Conservation (phyloP, 2,113 vertebrate genomes). For the Psittacula cyanocephala region DNA sequence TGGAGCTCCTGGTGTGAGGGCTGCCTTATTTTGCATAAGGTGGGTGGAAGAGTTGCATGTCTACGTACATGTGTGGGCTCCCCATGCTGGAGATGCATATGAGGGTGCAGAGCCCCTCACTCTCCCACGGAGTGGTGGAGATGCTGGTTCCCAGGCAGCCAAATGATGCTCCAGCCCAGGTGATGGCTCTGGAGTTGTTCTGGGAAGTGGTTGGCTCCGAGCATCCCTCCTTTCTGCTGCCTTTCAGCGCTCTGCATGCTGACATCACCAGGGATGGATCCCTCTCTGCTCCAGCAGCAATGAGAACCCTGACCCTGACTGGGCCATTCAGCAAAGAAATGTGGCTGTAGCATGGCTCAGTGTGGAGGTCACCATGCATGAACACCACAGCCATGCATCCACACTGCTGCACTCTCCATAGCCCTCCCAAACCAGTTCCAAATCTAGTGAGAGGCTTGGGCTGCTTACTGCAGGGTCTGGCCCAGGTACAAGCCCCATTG, state of each 20-base stretch:
- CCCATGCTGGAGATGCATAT: neutral
- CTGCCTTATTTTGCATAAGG: neutral
- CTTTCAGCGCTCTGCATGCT: neutral
- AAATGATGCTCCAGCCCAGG: neutral
- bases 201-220: neutral
- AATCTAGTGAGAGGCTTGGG: accelerated
- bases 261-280: neutral
- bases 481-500: neutral
- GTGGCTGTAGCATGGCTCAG: accelerated
- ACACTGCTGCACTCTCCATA: accelerated
- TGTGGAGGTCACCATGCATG: neutral
- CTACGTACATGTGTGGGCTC: accelerated
- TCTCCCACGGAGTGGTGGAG: neutral
- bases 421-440: neutral
- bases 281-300: neutral
- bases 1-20: neutral
- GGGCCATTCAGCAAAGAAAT: neutral
- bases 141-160: neutral
- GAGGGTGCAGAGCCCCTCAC: accelerated
- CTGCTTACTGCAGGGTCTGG: neutral
- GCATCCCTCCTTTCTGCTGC: neutral
- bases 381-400: too few relatives aligned
- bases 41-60: neutral
- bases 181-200: neutral
- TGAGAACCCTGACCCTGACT: neutral